Base-by-base conservation (phyloP, 2,113 vertebrate species). In the Caretta caretta region DNA sequence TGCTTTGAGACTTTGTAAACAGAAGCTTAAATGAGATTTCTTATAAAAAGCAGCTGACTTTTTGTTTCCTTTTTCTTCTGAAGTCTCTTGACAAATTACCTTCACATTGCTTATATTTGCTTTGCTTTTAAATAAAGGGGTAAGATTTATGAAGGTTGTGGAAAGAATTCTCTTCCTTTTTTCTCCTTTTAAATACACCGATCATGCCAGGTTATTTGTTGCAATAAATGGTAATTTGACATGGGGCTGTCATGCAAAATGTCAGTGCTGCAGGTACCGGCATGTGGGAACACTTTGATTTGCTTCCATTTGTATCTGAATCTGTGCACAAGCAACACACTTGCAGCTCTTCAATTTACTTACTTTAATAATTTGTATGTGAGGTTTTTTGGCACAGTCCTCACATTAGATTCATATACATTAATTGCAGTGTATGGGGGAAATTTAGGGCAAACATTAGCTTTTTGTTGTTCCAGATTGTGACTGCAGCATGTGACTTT, bases 11-110 rank as follows among this genome's bases (percentile, higher is more conserved):
- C 2, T 24, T 51, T 8, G 19, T 12, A 83, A 86, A 48, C 25
- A 9, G 17, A 25, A 48, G 4, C 4, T 3, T 83, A 46, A n/a
- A 57, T 53, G 59, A 84, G 35, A 10, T 5, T 2, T 42, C 78
- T 49, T 0, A 0, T 0, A 84, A 57, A 11, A 29, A 20, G 20
- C 50, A 57, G 2, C 42, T 31, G 38, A 8, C 49, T 48, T 8
- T 56, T 46, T 48, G 7, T 75, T 86, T 29, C 42, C 24, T 49
- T 89, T 80, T 87, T 49, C 76, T 57, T 79, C 5, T 49, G 8
- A 87, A 69, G 8, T 38, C 38, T 86, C 76, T 78, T 59, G 22
- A 72, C 24, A 56, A 82, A 78, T 80, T 19, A 83, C 14, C 10
- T 83, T n/a, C n/a, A 10, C 0, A 0, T 83, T 95, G 38, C 78